Evolutionary conservation across 2,888 invertebrate genomes (phyloP).

Genomic region (Scaeva pyrastri): DNA sequence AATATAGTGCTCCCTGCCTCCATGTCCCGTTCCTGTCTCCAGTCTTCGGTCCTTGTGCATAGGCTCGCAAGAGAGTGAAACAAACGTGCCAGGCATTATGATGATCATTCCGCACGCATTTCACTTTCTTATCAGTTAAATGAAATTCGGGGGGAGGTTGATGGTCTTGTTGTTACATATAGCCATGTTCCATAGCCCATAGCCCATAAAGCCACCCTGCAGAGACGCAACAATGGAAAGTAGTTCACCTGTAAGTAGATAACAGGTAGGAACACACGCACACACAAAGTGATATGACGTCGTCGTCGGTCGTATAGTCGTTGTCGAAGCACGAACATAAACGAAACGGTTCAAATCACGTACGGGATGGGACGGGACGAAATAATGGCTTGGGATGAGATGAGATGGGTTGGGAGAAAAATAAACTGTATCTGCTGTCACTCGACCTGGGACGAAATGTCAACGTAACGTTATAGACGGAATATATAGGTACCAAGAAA

Average conservation of each 20-base stretch:
- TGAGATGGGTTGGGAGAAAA: neutral
- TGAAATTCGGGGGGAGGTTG: neutral
- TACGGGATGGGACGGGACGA: conserved; percentile 1
- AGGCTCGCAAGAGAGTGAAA: conserved; percentile 31
- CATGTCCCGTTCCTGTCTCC: neutral
- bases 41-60: neutral
- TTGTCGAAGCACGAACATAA: neutral
- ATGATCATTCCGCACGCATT: conserved; percentile 70
- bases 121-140: conserved; percentile 64
- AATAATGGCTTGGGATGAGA: too few relatives aligned
- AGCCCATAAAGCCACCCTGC: neutral
- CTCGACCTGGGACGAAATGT: conserved; percentile 34
- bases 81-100: conserved; percentile 71
- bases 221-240: conserved; percentile 54
- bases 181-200: too few relatives aligned
- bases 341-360: conserved; percentile 56
- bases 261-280: conserved; percentile 57
- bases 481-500: conserved; percentile 43
- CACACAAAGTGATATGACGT: conserved; percentile 7
- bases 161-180: too few relatives aligned
- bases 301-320: too few relatives aligned
- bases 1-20: too few relatives aligned
- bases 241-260: conserved; percentile 62
- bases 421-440: conserved; percentile 56
- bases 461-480: conserved; percentile 17